Evolutionary conservation across 2,113 vertebrate species (phyloP).

Genomic region (Lampris megalopsis): DNA sequence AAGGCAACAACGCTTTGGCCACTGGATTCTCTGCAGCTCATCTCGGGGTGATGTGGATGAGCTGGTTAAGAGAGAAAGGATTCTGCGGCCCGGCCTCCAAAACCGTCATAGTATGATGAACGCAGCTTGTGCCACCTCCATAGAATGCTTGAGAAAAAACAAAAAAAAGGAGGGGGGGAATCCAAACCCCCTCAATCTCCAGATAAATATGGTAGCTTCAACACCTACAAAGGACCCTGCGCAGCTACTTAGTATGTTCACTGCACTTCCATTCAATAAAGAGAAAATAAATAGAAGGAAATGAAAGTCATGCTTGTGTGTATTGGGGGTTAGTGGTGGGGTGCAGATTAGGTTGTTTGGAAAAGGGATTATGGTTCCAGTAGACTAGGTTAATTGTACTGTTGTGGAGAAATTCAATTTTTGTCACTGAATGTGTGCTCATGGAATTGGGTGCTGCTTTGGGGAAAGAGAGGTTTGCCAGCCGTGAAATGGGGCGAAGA

Average conservation of each 20-base stretch:
- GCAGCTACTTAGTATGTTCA: not conserved
- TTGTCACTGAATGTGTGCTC: constrained; percentile 28
- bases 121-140: not conserved
- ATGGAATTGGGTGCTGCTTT: not conserved
- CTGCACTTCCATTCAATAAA: not conserved
- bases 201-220: too few relatives aligned
- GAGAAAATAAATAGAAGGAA: not conserved
- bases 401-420: not conserved
- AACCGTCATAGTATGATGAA: not conserved
- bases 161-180: not conserved
- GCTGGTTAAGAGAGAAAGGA: constrained; percentile 6
- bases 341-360: constrained; percentile 25
- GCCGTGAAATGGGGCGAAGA: too few relatives aligned
- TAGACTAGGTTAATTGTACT: constrained; percentile 20
- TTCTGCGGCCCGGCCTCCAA: not conserved
- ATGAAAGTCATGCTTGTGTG: not conserved
- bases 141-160: not conserved
- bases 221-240: too few relatives aligned
- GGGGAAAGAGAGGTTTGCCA: not conserved
- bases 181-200: too few relatives aligned
- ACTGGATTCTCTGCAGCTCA: not conserved
- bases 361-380: constrained; percentile 29
- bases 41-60: constrained; percentile 1
- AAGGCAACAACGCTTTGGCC: not conserved
- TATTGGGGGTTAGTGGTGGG: constrained; percentile 17